phyloP scores from a whole-genome alignment of 2,113 vertebrate genomes.

The Perca schrenkii region DNA sequence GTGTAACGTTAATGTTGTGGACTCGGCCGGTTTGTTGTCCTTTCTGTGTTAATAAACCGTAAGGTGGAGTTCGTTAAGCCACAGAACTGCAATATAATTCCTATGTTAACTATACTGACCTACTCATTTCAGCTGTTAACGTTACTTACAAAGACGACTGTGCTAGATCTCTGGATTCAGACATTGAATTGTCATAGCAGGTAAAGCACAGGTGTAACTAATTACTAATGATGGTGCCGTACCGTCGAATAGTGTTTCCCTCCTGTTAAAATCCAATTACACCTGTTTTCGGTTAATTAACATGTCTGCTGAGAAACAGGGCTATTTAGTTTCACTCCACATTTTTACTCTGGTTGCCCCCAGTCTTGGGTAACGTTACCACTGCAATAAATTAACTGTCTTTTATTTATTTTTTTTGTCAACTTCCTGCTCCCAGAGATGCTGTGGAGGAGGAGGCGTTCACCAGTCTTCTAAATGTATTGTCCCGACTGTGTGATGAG shows the following conservation, averaged over 20 bases:
- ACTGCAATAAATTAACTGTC: neutral
- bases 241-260: no score
- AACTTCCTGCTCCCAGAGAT: conserved; percentile 53
- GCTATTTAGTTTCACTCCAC: neutral
- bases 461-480: conserved; percentile 64
- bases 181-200: neutral
- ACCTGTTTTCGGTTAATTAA: neutral
- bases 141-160: neutral
- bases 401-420: neutral
- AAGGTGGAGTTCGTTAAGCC: neutral
- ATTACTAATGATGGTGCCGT: neutral
- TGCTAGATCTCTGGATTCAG: neutral
- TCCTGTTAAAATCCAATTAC: no score
- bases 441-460: conserved; percentile 60
- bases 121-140: neutral
- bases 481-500: conserved; percentile 68
- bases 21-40: neutral
- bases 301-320: neutral
- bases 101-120: neutral
- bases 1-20: no score
- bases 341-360: neutral
- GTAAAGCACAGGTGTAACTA: neutral
- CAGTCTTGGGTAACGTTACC: neutral
- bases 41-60: neutral
- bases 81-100: no score